A percentile compares a stretch with the other conserved stretches of the same genome.
Evolutionary conservation across 2,888 invertebrate genomes (phyloP).

Genomic region (Drosophila melanosoma): DNA sequence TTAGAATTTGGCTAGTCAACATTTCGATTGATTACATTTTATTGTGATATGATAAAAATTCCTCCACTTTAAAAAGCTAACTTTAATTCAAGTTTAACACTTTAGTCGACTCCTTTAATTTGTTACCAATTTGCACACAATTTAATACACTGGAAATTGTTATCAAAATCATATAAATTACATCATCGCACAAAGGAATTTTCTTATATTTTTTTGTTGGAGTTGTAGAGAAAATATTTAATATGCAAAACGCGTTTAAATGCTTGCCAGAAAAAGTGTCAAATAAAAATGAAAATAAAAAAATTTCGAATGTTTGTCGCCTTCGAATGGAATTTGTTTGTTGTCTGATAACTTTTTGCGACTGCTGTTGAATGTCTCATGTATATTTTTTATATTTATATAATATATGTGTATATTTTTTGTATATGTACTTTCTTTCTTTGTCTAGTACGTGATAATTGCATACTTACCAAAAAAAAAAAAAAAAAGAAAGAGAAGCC

Average conservation of each 20-base stretch:
- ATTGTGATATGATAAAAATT: background rate
- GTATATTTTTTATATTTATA: background rate
- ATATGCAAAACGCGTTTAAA: constrained; percentile 63
- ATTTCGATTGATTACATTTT: too few species aligned
- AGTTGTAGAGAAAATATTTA: constrained; percentile 51
- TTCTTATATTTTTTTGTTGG: background rate
- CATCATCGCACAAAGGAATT: constrained; percentile 48
- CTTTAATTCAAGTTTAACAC: background rate
- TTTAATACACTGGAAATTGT: constrained; percentile 41
- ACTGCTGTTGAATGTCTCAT: constrained; percentile 47
- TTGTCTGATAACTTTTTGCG: constrained; percentile 56
- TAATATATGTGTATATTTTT: too few species aligned
- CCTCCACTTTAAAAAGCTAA: background rate
- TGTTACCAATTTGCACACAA: background rate
- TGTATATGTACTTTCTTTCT: background rate
- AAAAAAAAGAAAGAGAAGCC: background rate
- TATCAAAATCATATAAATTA: constrained; percentile 70
- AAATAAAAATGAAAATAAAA: constrained; percentile 8
- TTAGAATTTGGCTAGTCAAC: background rate
- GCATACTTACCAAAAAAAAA: constrained; percentile 35
- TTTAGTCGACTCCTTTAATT: background rate
- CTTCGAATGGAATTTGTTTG: constrained; percentile 51
- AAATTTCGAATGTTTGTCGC: constrained; percentile 48
- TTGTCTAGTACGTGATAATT: constrained; percentile 76
- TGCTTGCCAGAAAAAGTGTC: constrained; percentile 4